Evolutionary conservation across 1,140 invertebrate species (phyloP).

Genomic region (Plodia interpunctella): DNA sequence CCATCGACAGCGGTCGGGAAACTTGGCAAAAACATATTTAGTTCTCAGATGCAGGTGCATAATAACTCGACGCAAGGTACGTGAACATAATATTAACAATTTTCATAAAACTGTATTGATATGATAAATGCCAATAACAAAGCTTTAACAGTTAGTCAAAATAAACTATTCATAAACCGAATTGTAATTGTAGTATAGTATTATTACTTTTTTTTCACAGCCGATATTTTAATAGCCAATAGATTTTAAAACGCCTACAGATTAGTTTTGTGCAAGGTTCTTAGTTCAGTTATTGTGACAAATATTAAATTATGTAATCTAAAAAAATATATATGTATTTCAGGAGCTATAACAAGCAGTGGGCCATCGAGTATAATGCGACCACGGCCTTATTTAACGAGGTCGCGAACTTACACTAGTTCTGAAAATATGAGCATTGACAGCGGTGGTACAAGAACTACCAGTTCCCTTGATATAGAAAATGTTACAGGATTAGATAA

Average conservation of each 20-base stretch:
- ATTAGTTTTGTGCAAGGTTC: too few relatives aligned
- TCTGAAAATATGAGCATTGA: constrained; percentile 22
- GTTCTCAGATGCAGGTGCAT: constrained; percentile 26
- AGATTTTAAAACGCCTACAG: too few relatives aligned
- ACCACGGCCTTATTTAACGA: neutral
- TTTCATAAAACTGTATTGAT: neutral
- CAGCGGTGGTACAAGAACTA: constrained; percentile 23
- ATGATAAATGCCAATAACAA: too few relatives aligned
- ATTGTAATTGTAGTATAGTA: too few relatives aligned
- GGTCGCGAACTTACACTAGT: constrained; percentile 17
- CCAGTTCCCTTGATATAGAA: constrained; percentile 33
- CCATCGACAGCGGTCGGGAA: constrained; percentile 20
- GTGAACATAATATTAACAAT: constrained; percentile 10
- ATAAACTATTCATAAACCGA: too few relatives aligned
- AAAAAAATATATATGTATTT: neutral
- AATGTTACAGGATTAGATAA: constrained; percentile 27
- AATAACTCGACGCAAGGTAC: constrained; percentile 40
- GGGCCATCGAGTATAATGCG: constrained; percentile 5
- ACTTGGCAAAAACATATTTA: constrained; percentile 26
- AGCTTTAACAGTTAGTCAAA: too few relatives aligned
- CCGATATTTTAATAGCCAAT: too few relatives aligned
- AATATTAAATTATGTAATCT: too few relatives aligned
- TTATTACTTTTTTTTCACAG: too few relatives aligned
- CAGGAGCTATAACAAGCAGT: constrained; percentile 8
- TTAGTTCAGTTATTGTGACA: too few relatives aligned